Percentiles rank a stretch among this genome's conserved stretches.
phyloP scores from a whole-genome alignment of 2,888 invertebrate species.

The Apocheima hispidaria region DNA sequence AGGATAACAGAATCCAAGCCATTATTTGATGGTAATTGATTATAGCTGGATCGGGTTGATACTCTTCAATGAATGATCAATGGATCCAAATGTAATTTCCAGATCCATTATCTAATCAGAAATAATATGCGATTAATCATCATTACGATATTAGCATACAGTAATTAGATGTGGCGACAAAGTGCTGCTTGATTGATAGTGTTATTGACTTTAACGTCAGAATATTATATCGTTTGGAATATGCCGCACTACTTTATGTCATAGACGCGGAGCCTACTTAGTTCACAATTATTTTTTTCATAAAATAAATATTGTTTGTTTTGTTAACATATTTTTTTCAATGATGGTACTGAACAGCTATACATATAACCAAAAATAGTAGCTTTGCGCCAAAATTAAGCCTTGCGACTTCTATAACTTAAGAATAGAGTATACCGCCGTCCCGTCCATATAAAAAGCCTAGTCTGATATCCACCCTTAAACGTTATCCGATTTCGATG shows the following conservation, averaged over 20 bases:
- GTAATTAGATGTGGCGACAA: constrained; percentile 5
- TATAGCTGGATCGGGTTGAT: neutral
- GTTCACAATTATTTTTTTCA: too few relatives aligned
- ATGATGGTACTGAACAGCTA: too few relatives aligned
- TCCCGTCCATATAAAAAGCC: too few relatives aligned
- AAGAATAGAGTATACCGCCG: too few relatives aligned
- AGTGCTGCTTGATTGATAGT: constrained; percentile 13
- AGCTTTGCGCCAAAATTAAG: too few relatives aligned
- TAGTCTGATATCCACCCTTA: too few relatives aligned
- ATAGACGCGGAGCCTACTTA: neutral
- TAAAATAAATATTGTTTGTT: too few relatives aligned
- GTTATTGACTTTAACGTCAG: neutral
- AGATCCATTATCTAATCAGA: constrained; percentile 26
- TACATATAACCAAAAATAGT: too few relatives aligned
- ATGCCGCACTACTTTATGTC: too few relatives aligned
- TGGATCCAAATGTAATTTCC: constrained; percentile 26
- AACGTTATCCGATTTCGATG: too few relatives aligned
- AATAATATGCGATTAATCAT: constrained; percentile 22
- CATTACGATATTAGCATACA: constrained; percentile 10
- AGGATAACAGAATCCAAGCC: neutral
- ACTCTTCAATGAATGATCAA: constrained; percentile 8
- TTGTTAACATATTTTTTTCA: too few relatives aligned
- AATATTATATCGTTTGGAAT: neutral
- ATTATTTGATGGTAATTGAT: neutral
- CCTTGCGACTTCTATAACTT: too few relatives aligned